phyloP scores from a whole-genome alignment of 2,797 vertebrate species.

The Rallus crepitans region DNA sequence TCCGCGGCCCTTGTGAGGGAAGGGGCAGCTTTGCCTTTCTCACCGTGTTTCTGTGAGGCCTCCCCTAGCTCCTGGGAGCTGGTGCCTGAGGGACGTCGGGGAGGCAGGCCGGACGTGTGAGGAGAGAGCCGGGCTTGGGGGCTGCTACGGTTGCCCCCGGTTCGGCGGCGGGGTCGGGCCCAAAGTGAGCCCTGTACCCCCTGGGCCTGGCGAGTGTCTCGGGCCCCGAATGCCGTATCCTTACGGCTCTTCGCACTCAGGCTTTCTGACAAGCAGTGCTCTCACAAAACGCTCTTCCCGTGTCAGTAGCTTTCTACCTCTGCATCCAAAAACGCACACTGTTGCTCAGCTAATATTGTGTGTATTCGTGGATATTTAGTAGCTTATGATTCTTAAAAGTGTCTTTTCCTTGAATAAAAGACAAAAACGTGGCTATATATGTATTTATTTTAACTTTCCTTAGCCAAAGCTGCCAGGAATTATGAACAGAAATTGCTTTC shows the following conservation, averaged over 20 bases:
- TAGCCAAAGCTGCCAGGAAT: not conserved
- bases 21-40: rapidly evolving
- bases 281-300: not conserved
- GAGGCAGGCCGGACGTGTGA: not conserved
- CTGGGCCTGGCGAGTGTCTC: rapidly evolving
- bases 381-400: not conserved
- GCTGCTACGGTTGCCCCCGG: rapidly evolving
- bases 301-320: not conserved
- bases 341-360: rapidly evolving
- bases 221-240: rapidly evolving
- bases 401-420: not conserved
- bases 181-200: rapidly evolving
- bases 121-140: not conserved
- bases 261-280: not conserved
- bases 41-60: rapidly evolving
- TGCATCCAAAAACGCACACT: rapidly evolving
- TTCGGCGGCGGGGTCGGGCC: not conserved
- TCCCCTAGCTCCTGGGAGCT: not conserved
- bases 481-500: not conserved
- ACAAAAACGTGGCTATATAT: not conserved
- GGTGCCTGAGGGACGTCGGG: too few species aligned
- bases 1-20: rapidly evolving
- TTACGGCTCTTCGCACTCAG: rapidly evolving
- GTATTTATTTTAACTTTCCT: not conserved
- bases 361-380: not conserved